Conservation (phyloP, 2,888 invertebrate genomes). For the Caenorhabditis wallacei region DNA sequence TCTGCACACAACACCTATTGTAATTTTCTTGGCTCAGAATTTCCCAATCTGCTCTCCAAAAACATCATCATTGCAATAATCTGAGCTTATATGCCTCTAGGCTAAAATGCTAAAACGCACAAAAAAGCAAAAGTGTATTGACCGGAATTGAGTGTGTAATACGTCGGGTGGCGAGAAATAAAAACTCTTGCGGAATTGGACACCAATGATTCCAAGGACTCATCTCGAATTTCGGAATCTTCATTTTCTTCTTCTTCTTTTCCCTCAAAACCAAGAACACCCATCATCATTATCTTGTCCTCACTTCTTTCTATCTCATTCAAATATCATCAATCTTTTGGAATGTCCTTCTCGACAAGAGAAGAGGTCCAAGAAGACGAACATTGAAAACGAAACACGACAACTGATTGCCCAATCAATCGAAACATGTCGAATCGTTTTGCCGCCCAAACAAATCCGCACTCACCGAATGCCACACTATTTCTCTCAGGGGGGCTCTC, state of each 20-base stretch:
- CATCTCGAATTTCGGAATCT: constrained; percentile 11
- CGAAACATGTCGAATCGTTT: constrained; percentile 48
- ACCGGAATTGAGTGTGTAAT: constrained; percentile 25
- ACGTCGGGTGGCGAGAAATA: constrained; percentile 11
- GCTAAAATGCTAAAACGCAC: not conserved
- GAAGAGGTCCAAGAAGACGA: constrained; percentile 20
- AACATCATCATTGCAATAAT: not conserved
- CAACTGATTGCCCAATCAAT: constrained; percentile 58
- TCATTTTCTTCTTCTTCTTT: not conserved
- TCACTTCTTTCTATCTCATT: not conserved
- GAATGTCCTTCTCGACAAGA: constrained; percentile 33
- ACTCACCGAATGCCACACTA: constrained; percentile 3
- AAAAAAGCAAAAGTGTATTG: not conserved
- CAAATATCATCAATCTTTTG: constrained; percentile 27
- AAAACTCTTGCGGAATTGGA: constrained; percentile 26
- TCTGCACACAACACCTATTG: too few relatives aligned
- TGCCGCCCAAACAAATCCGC: constrained; percentile 27
- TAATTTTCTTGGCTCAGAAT: too few relatives aligned
- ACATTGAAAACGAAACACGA: constrained; percentile 66
- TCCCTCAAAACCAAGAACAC: constrained; percentile 7
- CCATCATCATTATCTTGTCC: not conserved
- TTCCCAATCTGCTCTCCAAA: not conserved
- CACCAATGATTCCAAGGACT: not conserved
- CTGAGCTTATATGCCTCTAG: not conserved
- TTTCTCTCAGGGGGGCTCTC: not conserved